Base-by-base conservation (phyloP, 2,113 vertebrate species). In the Carollia perspicillata region DNA sequence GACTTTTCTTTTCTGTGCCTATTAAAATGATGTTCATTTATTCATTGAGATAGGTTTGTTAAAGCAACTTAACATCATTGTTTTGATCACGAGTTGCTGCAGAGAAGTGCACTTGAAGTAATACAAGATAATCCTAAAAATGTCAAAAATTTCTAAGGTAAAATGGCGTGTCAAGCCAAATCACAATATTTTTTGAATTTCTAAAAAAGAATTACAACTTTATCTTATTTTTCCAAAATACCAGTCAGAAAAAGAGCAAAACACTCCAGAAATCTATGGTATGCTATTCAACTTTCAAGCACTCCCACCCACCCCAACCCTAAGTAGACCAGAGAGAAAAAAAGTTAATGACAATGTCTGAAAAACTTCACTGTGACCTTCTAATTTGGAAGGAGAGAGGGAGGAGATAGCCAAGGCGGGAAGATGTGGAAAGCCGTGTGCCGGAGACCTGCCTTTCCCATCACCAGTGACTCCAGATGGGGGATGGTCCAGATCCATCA, bases 141-240 rank as follows among this genome's bases (percentile, higher is more conserved):
- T 42, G 65, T 53, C 26, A 17, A 40, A 84, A 72, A 84, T 2
- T 51, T 88, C 77, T 72, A 69, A 40, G 47, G 20, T 77, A 90
- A 95, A 90, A 90, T 55, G 5, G 30, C 55, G 1, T 66, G 49
- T 75, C 17, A 81, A 93, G 37, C 28, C 72, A 85, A 47, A 80
- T 63, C 20, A 79, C 3, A 65, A 40, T 26, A 58, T 58, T 58
- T 60, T 60, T 60, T 60, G 12, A 30, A 65, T 30, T 33, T 65
- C 60, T 65, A 65, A 33, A 37, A 20, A 80, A 86, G 16, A 96
- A 71, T 14, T 33, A 68, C 20, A 58, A 84, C 33, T n/a, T 85
- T 35, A 49, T 58, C 71, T 74, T 85, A 66, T 44, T 74, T 92
- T 94, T 84, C 47, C 84, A 51, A 92, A 94, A 94, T 13, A 40